phyloP scores from a whole-genome alignment of 2,113 vertebrate species.

The Cebidichthys violaceus region DNA sequence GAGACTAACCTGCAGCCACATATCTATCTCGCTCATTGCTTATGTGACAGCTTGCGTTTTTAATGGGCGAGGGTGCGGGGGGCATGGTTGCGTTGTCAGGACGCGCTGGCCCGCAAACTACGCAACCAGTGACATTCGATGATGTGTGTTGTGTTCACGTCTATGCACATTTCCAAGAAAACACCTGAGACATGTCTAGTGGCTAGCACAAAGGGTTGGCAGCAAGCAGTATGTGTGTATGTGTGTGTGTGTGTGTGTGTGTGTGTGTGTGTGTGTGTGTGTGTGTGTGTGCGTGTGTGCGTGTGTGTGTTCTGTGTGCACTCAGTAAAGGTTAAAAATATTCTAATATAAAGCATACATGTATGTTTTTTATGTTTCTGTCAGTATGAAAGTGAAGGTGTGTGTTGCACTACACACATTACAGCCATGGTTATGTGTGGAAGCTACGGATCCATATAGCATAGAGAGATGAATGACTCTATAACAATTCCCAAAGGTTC shows the following conservation, averaged over 20 bases:
- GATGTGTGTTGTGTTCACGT: constrained; percentile 53
- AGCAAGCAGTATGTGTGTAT: constrained; percentile 12
- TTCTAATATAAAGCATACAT: constrained; percentile 1
- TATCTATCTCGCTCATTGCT: constrained; percentile 76
- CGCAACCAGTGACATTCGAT: constrained; percentile 64
- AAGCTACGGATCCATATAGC: constrained; percentile 19
- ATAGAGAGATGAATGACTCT: constrained; percentile 34
- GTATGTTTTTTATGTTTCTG: background rate
- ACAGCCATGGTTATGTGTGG: constrained; percentile 3
- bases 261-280: constrained; percentile 23
- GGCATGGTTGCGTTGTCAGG: constrained; percentile 85
- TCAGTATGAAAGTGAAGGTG: constrained; percentile 6
- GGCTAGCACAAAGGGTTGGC: background rate
- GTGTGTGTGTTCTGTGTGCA: constrained; percentile 17
- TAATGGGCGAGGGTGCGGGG: constrained; percentile 76
- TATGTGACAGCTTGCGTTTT: constrained; percentile 78
- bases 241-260: constrained; percentile 23
- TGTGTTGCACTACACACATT: constrained; percentile 1
- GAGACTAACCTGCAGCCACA: constrained; percentile 71
- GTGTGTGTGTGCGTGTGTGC: constrained; percentile 28
- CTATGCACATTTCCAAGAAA: constrained; percentile 73
- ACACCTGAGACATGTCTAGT: constrained; percentile 45
- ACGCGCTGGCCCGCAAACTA: constrained; percentile 69
- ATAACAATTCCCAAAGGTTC: constrained; percentile 9
- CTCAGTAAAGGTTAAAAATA: background rate